phyloP scores from a whole-genome alignment of 2,113 vertebrate genomes.

The Eptesicus fuscus region DNA sequence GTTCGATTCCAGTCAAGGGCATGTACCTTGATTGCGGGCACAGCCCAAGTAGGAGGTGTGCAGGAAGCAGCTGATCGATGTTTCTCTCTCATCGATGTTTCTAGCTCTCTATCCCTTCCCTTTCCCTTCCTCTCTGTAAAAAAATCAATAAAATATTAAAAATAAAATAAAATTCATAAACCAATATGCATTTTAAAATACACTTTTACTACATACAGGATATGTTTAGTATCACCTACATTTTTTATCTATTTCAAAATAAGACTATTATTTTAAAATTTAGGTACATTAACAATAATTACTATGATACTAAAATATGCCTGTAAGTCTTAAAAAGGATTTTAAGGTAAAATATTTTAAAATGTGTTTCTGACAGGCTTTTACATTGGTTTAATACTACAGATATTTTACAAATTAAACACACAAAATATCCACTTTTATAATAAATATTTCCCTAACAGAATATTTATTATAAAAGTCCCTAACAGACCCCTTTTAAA shows the following conservation, averaged over 20 bases:
- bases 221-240: background rate
- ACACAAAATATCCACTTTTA: background rate
- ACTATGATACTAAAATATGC: background rate
- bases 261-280: background rate
- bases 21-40: too few relatives aligned
- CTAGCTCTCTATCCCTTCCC: too few relatives aligned
- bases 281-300: background rate
- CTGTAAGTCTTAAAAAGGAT: background rate
- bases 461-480: too few relatives aligned
- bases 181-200: background rate
- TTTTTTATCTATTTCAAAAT: background rate
- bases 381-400: background rate
- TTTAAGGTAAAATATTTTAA: background rate
- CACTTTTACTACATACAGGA: background rate
- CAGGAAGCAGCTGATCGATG: too few relatives aligned
- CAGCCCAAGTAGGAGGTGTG: too few relatives aligned
- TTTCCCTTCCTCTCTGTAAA: too few relatives aligned
- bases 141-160: too few relatives aligned
- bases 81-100: too few relatives aligned
- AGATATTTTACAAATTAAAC: constrained; percentile 10
- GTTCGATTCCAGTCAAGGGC: too few relatives aligned
- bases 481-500: background rate
- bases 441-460: background rate
- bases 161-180: background rate
- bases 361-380: background rate